These are phyloP conservation scores for Bucco capensis DNA, from an alignment of 2,113 vertebrate species.

Conservation along the genomic window DNA sequence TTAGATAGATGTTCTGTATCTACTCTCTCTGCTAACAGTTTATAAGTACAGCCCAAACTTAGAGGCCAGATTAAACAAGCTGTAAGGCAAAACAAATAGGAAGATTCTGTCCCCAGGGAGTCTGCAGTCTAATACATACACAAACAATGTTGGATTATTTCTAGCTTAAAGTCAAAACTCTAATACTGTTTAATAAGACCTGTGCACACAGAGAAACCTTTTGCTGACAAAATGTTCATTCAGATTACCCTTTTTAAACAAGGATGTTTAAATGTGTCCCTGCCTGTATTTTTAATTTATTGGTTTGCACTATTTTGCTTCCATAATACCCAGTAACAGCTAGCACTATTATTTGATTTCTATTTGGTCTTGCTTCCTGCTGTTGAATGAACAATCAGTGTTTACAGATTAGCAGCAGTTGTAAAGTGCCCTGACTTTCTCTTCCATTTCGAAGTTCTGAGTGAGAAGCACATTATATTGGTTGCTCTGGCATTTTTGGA, in stretches of 20 bases:
- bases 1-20: not conserved
- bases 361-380: constrained; percentile 58
- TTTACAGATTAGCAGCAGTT: constrained; percentile 68
- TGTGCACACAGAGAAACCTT: not conserved
- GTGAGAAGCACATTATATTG: constrained; percentile 69
- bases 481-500: constrained; percentile 75
- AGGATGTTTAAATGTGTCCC: not conserved
- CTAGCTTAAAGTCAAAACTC: not conserved
- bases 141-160: not conserved
- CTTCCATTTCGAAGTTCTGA: constrained; percentile 62
- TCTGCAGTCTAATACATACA: not conserved
- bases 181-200: not conserved
- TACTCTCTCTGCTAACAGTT: not conserved
- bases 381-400: constrained; percentile 70
- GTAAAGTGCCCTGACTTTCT: constrained; percentile 68
- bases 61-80: not conserved
- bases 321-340: not conserved
- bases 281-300: not conserved
- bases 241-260: not conserved
- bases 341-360: constrained; percentile 28
- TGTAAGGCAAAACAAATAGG: not conserved
- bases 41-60: not conserved
- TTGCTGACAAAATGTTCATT: not conserved
- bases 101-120: not conserved
- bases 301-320: not conserved